These are phyloP conservation scores for Sycophila texana DNA, from an alignment of 2,888 invertebrate genomes.

Conservation along the genomic window DNA sequence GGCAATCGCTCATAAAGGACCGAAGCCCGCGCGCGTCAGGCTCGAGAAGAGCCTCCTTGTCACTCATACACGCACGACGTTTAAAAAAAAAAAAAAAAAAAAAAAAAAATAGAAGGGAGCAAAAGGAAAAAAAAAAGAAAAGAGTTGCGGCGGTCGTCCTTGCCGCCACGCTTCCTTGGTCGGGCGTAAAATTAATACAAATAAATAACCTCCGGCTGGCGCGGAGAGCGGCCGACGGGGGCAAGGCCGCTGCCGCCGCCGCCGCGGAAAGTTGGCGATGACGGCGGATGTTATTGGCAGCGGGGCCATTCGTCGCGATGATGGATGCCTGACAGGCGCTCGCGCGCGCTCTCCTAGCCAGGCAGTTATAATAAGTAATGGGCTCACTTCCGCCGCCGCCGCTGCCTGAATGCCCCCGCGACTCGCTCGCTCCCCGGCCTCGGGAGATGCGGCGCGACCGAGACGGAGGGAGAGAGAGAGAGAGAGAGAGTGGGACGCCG, in stretches of 20 bases:
- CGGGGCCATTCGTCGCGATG: constrained; percentile 75
- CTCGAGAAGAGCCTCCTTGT: background rate
- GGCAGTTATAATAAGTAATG: constrained; percentile 76
- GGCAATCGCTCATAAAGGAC: constrained; percentile 12
- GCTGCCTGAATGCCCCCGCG: constrained; percentile 67
- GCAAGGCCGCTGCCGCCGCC: constrained; percentile 43
- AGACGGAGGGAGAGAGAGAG: constrained; percentile 7
- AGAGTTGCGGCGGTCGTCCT: constrained; percentile 10
- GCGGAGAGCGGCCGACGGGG: constrained; percentile 45
- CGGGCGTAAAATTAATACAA: constrained; percentile 60
- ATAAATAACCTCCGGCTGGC: constrained; percentile 58
- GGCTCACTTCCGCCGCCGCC: constrained; percentile 74
- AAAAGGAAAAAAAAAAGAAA: background rate
- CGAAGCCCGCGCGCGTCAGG: constrained; percentile 11
- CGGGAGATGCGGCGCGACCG: constrained; percentile 18
- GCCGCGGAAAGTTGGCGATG: constrained; percentile 74
- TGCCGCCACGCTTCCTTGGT: constrained; percentile 44
- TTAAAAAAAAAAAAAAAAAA: too few species aligned
- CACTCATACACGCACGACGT: background rate
- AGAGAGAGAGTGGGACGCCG: too few species aligned
- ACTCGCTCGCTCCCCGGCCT: constrained; percentile 35
- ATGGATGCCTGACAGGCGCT: constrained; percentile 75
- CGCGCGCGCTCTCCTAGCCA: constrained; percentile 66
- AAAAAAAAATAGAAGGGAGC: background rate
- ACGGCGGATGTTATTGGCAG: constrained; percentile 76